Conservation (phyloP, 2,113 vertebrate genomes). For the Spilogale gracilis region DNA sequence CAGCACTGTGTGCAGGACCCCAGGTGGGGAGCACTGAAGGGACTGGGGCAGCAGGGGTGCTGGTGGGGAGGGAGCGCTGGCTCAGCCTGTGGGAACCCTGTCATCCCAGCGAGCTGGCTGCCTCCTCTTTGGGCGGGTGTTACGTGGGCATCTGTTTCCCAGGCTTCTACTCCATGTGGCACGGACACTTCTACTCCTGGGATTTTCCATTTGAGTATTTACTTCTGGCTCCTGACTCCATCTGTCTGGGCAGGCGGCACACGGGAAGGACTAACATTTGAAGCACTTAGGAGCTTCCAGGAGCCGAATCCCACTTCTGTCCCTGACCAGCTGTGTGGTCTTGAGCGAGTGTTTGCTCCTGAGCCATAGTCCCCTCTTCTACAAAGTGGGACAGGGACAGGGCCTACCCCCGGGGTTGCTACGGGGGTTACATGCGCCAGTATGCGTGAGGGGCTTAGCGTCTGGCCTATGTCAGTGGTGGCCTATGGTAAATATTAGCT, state of each 20-base stretch:
- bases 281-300: background rate
- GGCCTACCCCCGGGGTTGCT: background rate
- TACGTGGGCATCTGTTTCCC: background rate
- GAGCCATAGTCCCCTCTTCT: background rate
- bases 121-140: rapidly evolving
- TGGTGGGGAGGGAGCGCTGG: rapidly evolving
- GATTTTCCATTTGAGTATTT: background rate
- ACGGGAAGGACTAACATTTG: background rate
- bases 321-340: no score
- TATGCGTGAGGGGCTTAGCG: rapidly evolving
- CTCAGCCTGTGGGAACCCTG: rapidly evolving
- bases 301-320: background rate
- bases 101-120: background rate
- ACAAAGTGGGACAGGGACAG: background rate
- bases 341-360: background rate
- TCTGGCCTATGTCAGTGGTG: background rate
- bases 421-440: background rate
- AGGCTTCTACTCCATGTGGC: no score
- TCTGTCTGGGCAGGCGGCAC: background rate
- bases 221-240: background rate
- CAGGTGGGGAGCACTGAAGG: rapidly evolving
- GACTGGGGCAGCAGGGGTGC: background rate
- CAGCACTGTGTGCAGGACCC: background rate
- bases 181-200: background rate
- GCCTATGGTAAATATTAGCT: background rate